Percentiles rank a stretch among this genome's conserved stretches.
phyloP scores from a whole-genome alignment of 2,113 vertebrate species.

The Passer montanus region DNA sequence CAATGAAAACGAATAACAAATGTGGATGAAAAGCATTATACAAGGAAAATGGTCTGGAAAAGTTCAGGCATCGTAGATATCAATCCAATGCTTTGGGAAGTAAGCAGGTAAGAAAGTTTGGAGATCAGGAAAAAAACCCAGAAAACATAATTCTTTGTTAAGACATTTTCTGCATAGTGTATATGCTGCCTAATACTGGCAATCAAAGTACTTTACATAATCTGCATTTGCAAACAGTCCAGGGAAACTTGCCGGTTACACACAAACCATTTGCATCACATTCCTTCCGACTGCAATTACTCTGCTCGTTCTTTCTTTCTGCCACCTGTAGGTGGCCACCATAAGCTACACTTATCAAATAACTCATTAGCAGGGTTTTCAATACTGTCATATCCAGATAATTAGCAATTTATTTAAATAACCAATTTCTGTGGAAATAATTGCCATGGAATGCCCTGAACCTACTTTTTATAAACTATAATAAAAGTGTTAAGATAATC shows the following conservation, averaged over 20 bases:
- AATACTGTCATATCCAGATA: conserved; percentile 82
- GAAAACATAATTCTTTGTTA: neutral
- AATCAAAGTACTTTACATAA: neutral
- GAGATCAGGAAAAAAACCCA: neutral
- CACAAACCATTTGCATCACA: neutral
- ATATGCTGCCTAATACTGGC: neutral
- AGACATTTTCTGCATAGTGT: neutral
- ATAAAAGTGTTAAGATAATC: conserved; percentile 90
- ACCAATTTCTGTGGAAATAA: conserved; percentile 85
- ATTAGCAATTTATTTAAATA: conserved; percentile 88
- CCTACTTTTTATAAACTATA: conserved; percentile 86
- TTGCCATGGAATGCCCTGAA: conserved; percentile 81
- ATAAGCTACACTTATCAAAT: conserved; percentile 76
- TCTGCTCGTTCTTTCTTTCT: conserved; percentile 66
- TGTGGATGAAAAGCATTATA: neutral
- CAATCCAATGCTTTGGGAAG: neutral
- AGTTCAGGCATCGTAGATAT: neutral
- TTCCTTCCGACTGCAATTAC: neutral
- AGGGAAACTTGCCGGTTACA: neutral
- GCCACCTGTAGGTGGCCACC: conserved; percentile 83
- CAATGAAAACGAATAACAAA: neutral
- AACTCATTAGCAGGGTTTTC: conserved; percentile 79
- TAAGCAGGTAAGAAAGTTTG: neutral
- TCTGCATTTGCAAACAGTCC: neutral
- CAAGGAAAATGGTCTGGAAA: neutral